Conservation (phyloP, 2,113 vertebrate genomes). For the Cynopterus brachyotis region DNA sequence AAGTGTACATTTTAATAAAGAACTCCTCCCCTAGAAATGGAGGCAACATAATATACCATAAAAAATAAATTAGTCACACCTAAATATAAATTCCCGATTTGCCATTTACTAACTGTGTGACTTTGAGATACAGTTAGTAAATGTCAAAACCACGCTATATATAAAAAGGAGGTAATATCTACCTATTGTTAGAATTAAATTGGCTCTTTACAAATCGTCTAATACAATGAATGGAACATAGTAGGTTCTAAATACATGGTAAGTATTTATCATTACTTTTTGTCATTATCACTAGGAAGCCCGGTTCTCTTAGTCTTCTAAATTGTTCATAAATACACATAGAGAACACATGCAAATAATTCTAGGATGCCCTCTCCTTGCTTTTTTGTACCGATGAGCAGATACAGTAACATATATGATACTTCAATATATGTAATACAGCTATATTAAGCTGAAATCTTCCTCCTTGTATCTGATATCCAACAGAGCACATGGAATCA, state of each 20-base stretch:
- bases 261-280: background rate
- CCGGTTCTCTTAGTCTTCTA: background rate
- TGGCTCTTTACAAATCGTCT: background rate
- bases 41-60: background rate
- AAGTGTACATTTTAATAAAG: background rate
- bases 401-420: background rate
- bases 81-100: background rate
- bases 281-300: background rate
- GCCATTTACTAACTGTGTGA: background rate
- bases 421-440: background rate
- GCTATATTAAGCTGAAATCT: background rate
- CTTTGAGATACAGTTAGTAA: background rate
- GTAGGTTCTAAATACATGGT: background rate
- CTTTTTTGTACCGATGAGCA: background rate
- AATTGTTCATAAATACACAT: background rate
- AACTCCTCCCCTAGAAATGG: background rate
- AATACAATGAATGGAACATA: background rate
- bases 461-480: background rate
- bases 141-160: background rate
- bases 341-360: background rate
- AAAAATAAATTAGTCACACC: background rate
- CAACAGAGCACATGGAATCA: background rate
- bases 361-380: background rate
- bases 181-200: background rate
- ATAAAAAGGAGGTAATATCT: background rate